Conservation (phyloP, 2,888 invertebrate genomes). For the Athalia cordata region DNA sequence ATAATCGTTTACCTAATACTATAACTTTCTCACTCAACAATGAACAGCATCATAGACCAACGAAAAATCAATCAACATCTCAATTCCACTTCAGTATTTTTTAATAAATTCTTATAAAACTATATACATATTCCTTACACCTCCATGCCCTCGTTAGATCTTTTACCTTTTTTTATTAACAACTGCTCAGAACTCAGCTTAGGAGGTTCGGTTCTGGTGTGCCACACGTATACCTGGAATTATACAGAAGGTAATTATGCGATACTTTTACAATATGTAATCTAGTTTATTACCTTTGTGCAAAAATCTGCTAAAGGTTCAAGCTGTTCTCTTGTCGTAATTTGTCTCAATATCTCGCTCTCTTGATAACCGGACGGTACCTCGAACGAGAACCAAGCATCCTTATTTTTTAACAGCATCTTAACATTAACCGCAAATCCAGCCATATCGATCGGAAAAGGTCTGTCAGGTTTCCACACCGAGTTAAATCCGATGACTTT, state of each 20-base stretch:
- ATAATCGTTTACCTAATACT: no score
- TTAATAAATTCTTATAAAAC: background rate
- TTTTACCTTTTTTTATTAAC: constrained; percentile 75
- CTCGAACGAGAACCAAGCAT: constrained; percentile 88
- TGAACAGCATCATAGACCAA: no score
- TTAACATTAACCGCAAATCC: constrained; percentile 93
- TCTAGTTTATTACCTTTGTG: constrained; percentile 78
- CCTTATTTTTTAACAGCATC: constrained; percentile 81
- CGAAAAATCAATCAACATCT: no score
- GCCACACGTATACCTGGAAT: constrained; percentile 94
- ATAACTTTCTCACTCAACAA: no score
- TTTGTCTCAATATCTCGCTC: constrained; percentile 86
- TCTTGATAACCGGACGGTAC: constrained; percentile 94
- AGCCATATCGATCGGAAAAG: constrained; percentile 99
- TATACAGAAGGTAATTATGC: constrained; percentile 11
- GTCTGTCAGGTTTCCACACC: constrained; percentile 92
- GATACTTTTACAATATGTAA: constrained; percentile 54
- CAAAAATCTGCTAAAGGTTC: constrained; percentile 95
- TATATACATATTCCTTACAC: constrained; percentile 71
- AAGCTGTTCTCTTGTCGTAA: constrained; percentile 83
- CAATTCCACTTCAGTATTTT: background rate
- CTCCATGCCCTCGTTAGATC: constrained; percentile 79
- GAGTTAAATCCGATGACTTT: constrained; percentile 81
- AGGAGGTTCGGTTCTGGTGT: constrained; percentile 95
- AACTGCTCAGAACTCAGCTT: constrained; percentile 82